Evolutionary conservation across 1,140 invertebrate genomes (phyloP), one percentile per base, ranked within the genome.

Genomic region (Zaprionus camerounensis): DNA sequence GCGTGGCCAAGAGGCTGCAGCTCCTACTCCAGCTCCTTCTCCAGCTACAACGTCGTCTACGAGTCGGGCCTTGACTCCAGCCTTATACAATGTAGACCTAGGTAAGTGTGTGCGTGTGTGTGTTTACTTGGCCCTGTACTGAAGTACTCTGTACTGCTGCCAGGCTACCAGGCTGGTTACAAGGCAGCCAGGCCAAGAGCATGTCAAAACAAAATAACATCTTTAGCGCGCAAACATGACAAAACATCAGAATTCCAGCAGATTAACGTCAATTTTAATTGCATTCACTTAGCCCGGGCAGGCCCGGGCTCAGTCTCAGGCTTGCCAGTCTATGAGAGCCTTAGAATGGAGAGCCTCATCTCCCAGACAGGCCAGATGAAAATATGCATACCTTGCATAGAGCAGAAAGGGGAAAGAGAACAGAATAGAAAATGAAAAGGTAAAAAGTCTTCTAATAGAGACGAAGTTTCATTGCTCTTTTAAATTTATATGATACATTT

Each of bases 231-330:
- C 85, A 90, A 90, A 90, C 85, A 90, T 90, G 85, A 90, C 85
- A 90, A 90, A 90, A 90, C 85, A 90, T 90, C 85, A 90, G 86
- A 90, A 90, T 90, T 90, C 81, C 85, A 90, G 86, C 79, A 90
- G 85, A 90, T 90, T 90, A 90, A 90, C 85, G 85, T 90, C 85
- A 90, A 90, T 90, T 90, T 90, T 90, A 90, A 90, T 90, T 90
- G 85, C 85, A 90, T 90, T 90, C 85, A 90, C 85, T 90, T 90
- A 90, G 79, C 75, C 73, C 0, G 69, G 59, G 55, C 76, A 71
- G 70, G 24, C 55, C 55, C 64, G 66, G 71, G 71, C 83, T 2
- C 41, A 17, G n/a, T n/a, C 41, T 17, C 64, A 74, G 69, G 67
- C 78, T 75, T 78, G 66, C 51, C 58, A 46, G 71, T 81, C 83